A percentile compares a stretch with the other conserved stretches of the same genome.
Conservation (phyloP, 2,797 vertebrate species). For the Triplophysa yarkandensis region DNA sequence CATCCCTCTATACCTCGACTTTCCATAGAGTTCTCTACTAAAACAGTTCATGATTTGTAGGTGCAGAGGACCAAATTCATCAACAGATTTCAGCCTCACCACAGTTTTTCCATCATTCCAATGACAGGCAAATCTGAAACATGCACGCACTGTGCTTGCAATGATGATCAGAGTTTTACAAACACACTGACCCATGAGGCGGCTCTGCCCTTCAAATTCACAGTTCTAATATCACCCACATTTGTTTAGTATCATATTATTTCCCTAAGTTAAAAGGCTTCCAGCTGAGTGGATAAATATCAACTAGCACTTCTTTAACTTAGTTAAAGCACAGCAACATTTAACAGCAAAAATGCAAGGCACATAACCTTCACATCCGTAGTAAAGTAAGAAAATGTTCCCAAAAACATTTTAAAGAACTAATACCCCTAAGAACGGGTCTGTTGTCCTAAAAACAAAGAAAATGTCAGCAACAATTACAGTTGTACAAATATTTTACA, state of each 20-base stretch:
- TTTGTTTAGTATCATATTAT: not conserved
- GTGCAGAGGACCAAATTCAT: conserved; percentile 27
- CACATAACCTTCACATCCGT: not conserved
- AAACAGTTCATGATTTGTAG: conserved; percentile 23
- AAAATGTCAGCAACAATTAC: conserved; percentile 82
- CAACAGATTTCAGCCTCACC: conserved; percentile 18
- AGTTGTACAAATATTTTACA: conserved; percentile 92
- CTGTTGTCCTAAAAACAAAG: conserved; percentile 69
- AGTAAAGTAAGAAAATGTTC: conserved; percentile 12
- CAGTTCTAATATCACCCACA: not conserved
- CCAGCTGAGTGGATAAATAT: not conserved
- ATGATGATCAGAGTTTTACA: not conserved
- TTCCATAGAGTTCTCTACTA: not conserved
- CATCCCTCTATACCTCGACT: not conserved
- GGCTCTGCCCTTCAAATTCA: not conserved
- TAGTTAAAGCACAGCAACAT: not conserved
- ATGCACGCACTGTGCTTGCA: not conserved
- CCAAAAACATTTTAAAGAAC: conserved; percentile 39
- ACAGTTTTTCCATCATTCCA: conserved; percentile 42
- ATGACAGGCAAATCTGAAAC: conserved; percentile 31
- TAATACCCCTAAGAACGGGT: conserved; percentile 63
- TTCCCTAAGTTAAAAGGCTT: not conserved
- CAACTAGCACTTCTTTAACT: not conserved
- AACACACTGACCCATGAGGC: not conserved
- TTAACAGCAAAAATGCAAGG: not conserved